phyloP scores from a whole-genome alignment of 1,140 invertebrate genomes.

The Teleopsis dalmanni region DNA sequence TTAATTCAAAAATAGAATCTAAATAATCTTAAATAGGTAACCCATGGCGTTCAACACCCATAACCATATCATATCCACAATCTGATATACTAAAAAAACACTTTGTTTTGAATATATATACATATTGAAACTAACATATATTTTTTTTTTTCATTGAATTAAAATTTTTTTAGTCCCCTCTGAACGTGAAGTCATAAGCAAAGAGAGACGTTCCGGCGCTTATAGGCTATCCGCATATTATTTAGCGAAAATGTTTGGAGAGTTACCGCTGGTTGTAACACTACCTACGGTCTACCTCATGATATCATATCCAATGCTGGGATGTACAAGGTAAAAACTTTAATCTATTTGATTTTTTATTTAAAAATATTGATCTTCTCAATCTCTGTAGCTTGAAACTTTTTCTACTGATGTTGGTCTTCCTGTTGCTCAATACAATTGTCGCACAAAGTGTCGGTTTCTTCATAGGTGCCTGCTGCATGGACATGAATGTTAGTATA shows the following conservation, averaged over 20 bases:
- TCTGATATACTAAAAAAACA: too few relatives aligned
- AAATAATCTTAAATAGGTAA: too few relatives aligned
- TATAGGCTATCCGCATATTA: conserved; percentile 81
- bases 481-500: conserved; percentile 73
- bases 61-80: too few relatives aligned
- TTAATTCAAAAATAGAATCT: too few relatives aligned
- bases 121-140: not conserved
- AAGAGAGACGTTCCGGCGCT: conserved; percentile 72
- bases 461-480: conserved; percentile 73
- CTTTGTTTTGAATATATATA: not conserved
- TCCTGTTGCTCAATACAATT: conserved; percentile 68
- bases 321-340: conserved; percentile 34
- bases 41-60: too few relatives aligned
- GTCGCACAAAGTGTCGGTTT: conserved; percentile 79
- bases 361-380: conserved; percentile 14
- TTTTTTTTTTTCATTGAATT: not conserved
- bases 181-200: conserved; percentile 75
- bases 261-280: conserved; percentile 69
- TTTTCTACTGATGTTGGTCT: conserved; percentile 64
- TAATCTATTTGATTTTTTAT: not conserved
- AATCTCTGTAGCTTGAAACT: conserved; percentile 47
- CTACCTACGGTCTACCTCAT: conserved; percentile 72
- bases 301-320: conserved; percentile 74
- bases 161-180: conserved; percentile 60
- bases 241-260: conserved; percentile 77